Evolutionary conservation across 1,140 invertebrate genomes (phyloP), one percentile per base, ranked within the genome.

Genomic region (Musca vetustissima): DNA sequence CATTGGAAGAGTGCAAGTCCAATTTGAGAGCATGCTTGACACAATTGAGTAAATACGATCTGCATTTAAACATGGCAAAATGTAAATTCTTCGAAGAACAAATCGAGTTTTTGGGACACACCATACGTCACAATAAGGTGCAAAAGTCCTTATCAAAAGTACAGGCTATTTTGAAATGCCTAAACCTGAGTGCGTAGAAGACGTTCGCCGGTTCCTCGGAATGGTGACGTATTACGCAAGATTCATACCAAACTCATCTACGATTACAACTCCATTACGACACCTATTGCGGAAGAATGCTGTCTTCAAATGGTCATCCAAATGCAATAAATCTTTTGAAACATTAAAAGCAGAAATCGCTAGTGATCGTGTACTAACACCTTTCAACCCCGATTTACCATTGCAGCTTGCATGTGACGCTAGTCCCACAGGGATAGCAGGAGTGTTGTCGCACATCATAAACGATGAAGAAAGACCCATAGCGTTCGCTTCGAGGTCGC

Each of bases 181-280:
- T 1, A 32, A 21, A 19, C 80, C 83, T 19, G 69, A 25, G 52
- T 82, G 76, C 71, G 72, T 80, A 9, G 73, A 72, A 0, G 74
- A 83, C 69, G 69, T 85, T 50, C 80, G 77, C 68, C 71, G 76
- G 0, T 79, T 78, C 71, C 49, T 81, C 50, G 77, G 79, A n/a
- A 68, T 79, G 22, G 67, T 80, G 15, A 78, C 76, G 32, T 80
- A 74, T 74, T 79, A 82, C 74, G 52, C 64, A 6, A 76, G 76
- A 73, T 82, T 81, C 75, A 70, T 80, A 32, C 43, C 70, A 59
- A 73, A 77, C 49, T 53, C 73, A 43, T 73, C 69, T 9, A 66
- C 24, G 1, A 61, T 70, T 21, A 72, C 79, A 22, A 52, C 69
- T 11, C 75, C 75, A 1, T 68, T 83, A 1, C 70, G 77, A 67